Conservation (phyloP, 2,113 vertebrate genomes). For the Colaptes auratus region DNA sequence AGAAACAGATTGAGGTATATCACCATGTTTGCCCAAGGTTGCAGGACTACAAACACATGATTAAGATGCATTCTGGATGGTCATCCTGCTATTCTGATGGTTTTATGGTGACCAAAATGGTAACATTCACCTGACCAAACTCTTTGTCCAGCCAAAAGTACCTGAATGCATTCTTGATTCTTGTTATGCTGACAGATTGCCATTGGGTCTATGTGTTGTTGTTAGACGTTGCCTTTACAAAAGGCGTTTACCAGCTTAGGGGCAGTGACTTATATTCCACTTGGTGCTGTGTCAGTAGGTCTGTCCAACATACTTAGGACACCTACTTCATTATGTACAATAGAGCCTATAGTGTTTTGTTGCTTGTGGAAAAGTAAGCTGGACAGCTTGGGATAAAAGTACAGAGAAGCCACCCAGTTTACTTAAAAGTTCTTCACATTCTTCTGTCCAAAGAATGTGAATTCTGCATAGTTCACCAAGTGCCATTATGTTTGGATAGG, state of each 20-base stretch:
- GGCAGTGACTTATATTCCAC: not conserved
- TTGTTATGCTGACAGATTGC: not conserved
- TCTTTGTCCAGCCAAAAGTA: not conserved
- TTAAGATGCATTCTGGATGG: not conserved
- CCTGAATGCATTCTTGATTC: not conserved
- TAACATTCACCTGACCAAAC: not conserved
- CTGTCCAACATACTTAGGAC: not conserved
- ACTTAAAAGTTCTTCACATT: not conserved
- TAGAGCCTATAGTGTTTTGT: not conserved
- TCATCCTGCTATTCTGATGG: not conserved
- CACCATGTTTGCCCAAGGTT: not conserved
- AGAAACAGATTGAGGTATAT: not conserved
- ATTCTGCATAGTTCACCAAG: not conserved
- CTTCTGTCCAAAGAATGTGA: not conserved
- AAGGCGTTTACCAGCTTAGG: not conserved
- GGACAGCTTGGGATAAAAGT: not conserved
- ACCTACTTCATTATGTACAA: fast-evolving
- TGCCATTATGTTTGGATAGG: not conserved
- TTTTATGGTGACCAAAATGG: not conserved
- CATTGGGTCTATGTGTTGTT: not conserved
- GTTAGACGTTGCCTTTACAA: not conserved
- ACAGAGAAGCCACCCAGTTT: not conserved
- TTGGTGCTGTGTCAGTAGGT: not conserved
- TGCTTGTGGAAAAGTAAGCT: not conserved
- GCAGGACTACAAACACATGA: not conserved